Base-by-base conservation (phyloP, 2,113 vertebrate genomes). In the Pandion haliaetus region DNA sequence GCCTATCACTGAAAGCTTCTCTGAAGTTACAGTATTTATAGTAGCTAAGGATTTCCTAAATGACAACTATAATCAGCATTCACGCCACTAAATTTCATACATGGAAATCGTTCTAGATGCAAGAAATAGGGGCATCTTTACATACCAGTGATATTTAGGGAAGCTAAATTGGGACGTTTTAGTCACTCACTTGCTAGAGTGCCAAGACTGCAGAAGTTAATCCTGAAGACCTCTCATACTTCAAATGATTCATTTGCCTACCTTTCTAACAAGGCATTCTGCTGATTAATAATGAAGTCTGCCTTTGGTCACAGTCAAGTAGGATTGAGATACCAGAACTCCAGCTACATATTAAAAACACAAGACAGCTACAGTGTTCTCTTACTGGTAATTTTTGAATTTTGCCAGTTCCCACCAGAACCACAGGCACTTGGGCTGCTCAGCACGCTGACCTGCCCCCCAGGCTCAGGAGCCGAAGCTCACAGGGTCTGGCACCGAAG, bases 401-500 rank as follows among this genome's bases (percentile, higher is more conserved):
- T 20, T 14, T 47, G 55, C 36, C 66, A 17, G 23, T 28, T 86
- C 40, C 69, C 59, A 9, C 4, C 45, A 77, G 63, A 78, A 66
- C 24, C 31, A 40, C 2, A 3, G 58, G 54, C 28, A 54, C 17
- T 28, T 5, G 2, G 31, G 40, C 71, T 63, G 42, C 61, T 82
- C 73, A 77, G 80, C 54, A 13, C 17, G 59, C 57, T 36, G 42
- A n/a, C 34, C 21, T 47, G 87, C 25, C 40, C 83, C 62, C 32
- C 25, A 2, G 38, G 25, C 25, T 32, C 10, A 49, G 67, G 45
- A 73, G 47, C 6, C 8, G 5, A 47, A 65, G 31, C 36, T 31
- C 28, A 16, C 4, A 23, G 70, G 66, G 40, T 12, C 0, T 0
- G 71, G 79, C 62, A 17, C 54, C 4, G 17, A 63, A 67, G 54